phyloP scores from a whole-genome alignment of 2,888 invertebrate species.

The Erebia epiphron region DNA sequence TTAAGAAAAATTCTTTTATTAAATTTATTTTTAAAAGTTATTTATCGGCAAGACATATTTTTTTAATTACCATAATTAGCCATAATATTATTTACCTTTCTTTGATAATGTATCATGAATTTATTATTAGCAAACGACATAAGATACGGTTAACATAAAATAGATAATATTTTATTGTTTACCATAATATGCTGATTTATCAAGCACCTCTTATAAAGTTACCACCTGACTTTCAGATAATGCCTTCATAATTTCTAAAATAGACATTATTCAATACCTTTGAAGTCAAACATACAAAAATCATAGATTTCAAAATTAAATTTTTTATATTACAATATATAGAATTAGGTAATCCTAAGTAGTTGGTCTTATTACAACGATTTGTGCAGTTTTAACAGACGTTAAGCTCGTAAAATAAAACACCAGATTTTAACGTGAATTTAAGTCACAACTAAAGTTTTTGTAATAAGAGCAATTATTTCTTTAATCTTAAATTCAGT shows the following conservation, averaged over 20 bases:
- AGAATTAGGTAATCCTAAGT: not conserved
- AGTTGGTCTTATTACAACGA: not conserved
- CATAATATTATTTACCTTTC: too few species aligned
- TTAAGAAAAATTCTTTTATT: too few species aligned
- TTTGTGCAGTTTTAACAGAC: too few species aligned
- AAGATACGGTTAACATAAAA: too few species aligned
- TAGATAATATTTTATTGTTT: too few species aligned
- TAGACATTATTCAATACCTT: constrained; percentile 27
- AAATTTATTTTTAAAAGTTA: too few species aligned
- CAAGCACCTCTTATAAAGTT: not conserved
- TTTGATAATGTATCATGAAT: not conserved
- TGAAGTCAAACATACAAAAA: constrained; percentile 8
- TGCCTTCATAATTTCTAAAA: constrained; percentile 21
- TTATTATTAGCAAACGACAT: not conserved
- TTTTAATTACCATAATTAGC: too few species aligned
- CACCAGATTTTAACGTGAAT: too few species aligned
- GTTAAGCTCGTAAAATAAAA: too few species aligned
- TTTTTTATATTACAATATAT: not conserved
- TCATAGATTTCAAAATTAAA: not conserved
- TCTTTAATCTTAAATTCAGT: not conserved
- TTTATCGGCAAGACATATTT: too few species aligned
- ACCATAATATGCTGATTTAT: not conserved
- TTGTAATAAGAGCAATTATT: too few species aligned
- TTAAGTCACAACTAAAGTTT: too few species aligned
- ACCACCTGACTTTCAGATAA: not conserved